phyloP scores from a whole-genome alignment of 2,113 vertebrate genomes.

The Chloebia gouldiae region DNA sequence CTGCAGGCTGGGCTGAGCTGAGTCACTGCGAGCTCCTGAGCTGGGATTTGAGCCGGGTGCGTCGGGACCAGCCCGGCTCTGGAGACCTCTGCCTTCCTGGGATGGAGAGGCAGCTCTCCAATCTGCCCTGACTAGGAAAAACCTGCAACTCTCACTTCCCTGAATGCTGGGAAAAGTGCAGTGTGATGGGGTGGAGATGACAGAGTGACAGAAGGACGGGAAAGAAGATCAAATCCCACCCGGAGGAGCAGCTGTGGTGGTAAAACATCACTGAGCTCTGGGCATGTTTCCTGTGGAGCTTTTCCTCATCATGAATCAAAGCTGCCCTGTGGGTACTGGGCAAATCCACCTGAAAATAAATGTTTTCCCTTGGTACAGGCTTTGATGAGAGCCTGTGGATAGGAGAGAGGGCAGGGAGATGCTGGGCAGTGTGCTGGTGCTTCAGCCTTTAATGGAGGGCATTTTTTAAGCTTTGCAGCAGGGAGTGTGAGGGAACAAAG shows the following conservation, averaged over 20 bases:
- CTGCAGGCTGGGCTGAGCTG: neutral
- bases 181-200: neutral
- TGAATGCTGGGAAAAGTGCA: neutral
- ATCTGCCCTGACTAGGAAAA: neutral
- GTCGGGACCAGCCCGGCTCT: neutral
- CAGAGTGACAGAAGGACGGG: neutral
- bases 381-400: neutral
- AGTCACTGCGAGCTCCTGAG: neutral
- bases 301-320: neutral
- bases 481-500: neutral
- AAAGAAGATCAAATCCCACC: neutral
- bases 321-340: neutral
- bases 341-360: neutral
- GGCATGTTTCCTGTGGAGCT: neutral
- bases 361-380: neutral
- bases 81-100: neutral
- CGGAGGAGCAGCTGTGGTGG: neutral
- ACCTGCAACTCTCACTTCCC: neutral
- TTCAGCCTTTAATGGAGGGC: neutral
- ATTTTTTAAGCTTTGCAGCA: neutral
- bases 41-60: neutral
- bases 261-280: accelerated
- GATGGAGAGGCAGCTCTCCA: neutral
- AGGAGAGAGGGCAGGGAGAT: neutral
- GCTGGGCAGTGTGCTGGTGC: neutral